Percentiles rank a stretch among this genome's conserved stretches.
phyloP scores from a whole-genome alignment of 1,140 invertebrate genomes.

The Panulirus ornatus region DNA sequence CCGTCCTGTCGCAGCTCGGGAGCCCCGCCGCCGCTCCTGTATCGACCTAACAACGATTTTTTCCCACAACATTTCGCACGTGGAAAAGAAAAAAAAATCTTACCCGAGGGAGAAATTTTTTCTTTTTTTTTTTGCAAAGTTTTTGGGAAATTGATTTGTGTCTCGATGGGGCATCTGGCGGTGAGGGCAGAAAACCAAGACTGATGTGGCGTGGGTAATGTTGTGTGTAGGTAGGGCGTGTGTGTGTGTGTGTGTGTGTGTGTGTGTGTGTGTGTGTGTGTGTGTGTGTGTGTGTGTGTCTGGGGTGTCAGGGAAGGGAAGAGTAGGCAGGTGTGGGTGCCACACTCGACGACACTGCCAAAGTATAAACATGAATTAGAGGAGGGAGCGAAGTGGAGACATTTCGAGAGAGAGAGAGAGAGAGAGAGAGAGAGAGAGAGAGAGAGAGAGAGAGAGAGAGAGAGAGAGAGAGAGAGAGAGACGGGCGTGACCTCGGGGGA shows the following conservation, averaged over 20 bases:
- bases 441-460: background rate
- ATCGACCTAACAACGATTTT: too few relatives aligned
- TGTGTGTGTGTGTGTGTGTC: conserved; percentile 8
- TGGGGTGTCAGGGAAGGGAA: background rate
- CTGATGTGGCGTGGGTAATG: too few relatives aligned
- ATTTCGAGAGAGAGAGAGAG: background rate
- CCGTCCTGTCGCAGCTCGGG: too few relatives aligned
- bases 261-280: conserved; percentile 19
- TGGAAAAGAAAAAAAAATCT: too few relatives aligned
- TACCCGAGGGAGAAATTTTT: too few relatives aligned
- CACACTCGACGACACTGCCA: background rate
- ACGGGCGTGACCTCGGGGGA: background rate
- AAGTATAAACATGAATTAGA: background rate
- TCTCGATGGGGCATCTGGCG: too few relatives aligned
- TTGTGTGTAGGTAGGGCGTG: too few relatives aligned
- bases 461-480: background rate
- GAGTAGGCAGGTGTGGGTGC: background rate
- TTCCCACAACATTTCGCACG: too few relatives aligned
- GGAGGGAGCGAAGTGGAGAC: background rate
- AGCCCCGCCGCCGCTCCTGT: too few relatives aligned
- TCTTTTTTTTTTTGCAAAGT: too few relatives aligned
- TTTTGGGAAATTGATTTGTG: too few relatives aligned
- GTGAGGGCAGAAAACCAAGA: too few relatives aligned
- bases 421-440: background rate
- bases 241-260: conserved; percentile 29